Conservation (phyloP, 2,888 invertebrate genomes). For the Calameuta filiformis region DNA sequence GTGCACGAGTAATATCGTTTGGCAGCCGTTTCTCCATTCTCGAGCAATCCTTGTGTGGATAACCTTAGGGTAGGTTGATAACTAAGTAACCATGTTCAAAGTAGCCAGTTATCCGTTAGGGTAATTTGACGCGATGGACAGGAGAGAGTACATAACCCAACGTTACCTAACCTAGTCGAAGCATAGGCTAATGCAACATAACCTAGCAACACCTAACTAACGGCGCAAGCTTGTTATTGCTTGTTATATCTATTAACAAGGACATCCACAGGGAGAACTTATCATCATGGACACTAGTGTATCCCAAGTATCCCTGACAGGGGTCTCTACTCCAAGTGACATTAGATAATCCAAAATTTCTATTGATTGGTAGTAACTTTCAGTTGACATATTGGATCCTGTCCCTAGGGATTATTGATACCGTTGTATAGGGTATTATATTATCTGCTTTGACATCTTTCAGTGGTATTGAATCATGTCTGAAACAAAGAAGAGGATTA, state of each 20-base stretch:
- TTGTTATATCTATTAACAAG: not conserved
- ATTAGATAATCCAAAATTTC: not conserved
- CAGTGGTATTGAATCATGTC: too few relatives aligned
- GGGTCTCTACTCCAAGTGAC: not conserved
- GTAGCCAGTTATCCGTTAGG: conserved; percentile 23
- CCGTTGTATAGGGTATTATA: too few relatives aligned
- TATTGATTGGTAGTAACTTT: not conserved
- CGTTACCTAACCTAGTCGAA: not conserved
- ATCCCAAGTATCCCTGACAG: not conserved
- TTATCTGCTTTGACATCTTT: too few relatives aligned
- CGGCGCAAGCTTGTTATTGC: not conserved
- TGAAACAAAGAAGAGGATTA: too few relatives aligned
- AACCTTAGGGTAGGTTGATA: conserved; percentile 18
- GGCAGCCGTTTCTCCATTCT: not conserved
- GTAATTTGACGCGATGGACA: not conserved
- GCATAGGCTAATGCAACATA: not conserved
- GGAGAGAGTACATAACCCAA: not conserved
- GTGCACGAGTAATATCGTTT: not conserved
- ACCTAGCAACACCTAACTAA: not conserved
- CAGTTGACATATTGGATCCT: not conserved
- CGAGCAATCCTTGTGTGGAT: not conserved
- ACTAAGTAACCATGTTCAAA: conserved; percentile 42
- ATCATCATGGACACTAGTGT: not conserved
- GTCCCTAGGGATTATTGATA: too few relatives aligned
- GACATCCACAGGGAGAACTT: not conserved